Conservation (phyloP, 2,888 invertebrate genomes). For the Pandemis corylana region DNA sequence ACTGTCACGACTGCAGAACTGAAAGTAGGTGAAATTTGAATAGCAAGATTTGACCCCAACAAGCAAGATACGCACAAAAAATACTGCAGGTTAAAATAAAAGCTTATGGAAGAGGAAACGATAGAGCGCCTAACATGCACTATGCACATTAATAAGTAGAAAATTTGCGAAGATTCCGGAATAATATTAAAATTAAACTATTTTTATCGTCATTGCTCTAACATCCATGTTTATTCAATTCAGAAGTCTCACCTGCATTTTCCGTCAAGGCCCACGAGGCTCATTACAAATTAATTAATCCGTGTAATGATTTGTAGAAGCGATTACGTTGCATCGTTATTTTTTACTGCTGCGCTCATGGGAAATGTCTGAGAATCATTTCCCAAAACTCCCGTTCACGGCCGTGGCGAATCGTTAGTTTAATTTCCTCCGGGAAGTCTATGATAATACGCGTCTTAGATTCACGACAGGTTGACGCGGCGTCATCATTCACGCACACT, state of each 20-base stretch:
- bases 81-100: too few relatives aligned
- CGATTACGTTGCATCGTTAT: conserved; percentile 40
- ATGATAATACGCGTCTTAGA: conserved; percentile 49
- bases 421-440: conserved; percentile 56
- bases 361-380: conserved; percentile 50
- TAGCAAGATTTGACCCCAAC: too few relatives aligned
- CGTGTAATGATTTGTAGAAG: conserved; percentile 28
- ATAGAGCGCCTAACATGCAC: too few relatives aligned
- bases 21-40: too few relatives aligned
- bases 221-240: not conserved
- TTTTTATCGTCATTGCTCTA: not conserved
- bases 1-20: too few relatives aligned
- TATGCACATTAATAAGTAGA: too few relatives aligned
- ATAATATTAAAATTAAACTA: too few relatives aligned
- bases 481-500: conserved; percentile 19
- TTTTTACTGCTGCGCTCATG: conserved; percentile 40
- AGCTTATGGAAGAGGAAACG: too few relatives aligned
- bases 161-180: too few relatives aligned
- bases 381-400: conserved; percentile 52
- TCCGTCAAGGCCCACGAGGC: not conserved
- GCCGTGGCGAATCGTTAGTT: conserved; percentile 48
- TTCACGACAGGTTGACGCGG: conserved; percentile 30
- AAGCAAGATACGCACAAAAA: too few relatives aligned
- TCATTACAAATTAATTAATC: conserved; percentile 26
- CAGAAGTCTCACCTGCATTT: not conserved